A percentile compares a stretch with the other conserved stretches of the same genome.
Conservation (phyloP, 1,140 invertebrate genomes). For the Lepidostoma basale region DNA sequence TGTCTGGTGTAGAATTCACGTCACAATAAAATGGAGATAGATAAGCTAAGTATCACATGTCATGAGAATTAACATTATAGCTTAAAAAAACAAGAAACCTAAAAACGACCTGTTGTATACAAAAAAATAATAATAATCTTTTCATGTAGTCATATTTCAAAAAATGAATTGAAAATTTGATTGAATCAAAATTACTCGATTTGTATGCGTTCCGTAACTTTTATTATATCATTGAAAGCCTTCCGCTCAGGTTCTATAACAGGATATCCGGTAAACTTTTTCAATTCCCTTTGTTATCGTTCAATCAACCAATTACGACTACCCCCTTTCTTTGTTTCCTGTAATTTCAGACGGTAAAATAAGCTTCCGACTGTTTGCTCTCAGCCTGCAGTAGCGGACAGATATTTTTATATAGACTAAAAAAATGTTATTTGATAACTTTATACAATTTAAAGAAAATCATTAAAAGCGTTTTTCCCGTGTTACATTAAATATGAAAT, state of each 20-base stretch:
- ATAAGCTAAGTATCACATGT: too few species aligned
- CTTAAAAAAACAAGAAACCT: too few species aligned
- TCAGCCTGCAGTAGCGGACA: too few species aligned
- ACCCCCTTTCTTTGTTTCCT: constrained; percentile 40
- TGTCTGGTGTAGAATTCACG: too few species aligned
- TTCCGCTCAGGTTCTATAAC: background rate
- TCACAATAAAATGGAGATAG: too few species aligned
- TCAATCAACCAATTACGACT: constrained; percentile 44
- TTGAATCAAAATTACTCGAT: background rate
- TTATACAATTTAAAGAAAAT: background rate
- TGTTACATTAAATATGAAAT: too few species aligned
- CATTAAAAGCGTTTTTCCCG: background rate
- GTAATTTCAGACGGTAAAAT: constrained; percentile 38
- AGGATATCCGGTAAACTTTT: constrained; percentile 31
- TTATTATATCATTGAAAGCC: background rate
- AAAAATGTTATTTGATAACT: background rate
- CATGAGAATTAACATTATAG: too few species aligned
- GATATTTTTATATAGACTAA: background rate
- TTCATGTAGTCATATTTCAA: too few species aligned
- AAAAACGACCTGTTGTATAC: too few species aligned
- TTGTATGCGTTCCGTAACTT: constrained; percentile 6
- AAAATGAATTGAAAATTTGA: too few species aligned
- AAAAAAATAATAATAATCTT: too few species aligned
- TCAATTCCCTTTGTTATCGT: constrained; percentile 37
- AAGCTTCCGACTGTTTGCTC: constrained; percentile 1